Evolutionary conservation across 2,113 vertebrate species (phyloP), one percentile per base, ranked within the genome.

Genomic region (Pagrus major): DNA sequence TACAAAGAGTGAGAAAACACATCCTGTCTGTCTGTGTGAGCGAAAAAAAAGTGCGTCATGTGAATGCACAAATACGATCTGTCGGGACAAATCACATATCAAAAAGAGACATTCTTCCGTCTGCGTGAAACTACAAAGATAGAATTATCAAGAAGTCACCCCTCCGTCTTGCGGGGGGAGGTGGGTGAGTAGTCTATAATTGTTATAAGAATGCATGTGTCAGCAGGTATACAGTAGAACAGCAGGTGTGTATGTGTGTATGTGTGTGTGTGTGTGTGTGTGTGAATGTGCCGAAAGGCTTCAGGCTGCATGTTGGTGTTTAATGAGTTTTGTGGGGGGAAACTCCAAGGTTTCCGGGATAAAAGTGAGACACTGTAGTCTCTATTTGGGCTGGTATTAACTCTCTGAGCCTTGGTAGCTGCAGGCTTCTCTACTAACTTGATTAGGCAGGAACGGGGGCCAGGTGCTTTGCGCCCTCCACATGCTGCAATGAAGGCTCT

Each of bases 251-350:
- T 78, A 3, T 71, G 7, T 35, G 16, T 56, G 72, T 77, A 61
- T 77, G 65, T 35, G 46, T 18, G 11, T 74, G 37, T 71, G 7
- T 35, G 16, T 56, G 72, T 77, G 66, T 77, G 65, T 35, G 46
- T 18, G 11, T 74, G 37, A 46, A 67, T 8, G 59, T 46, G 21
- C 11, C 20, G 41, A 71, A 64, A n/a, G 3, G 69, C 66, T 85
- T 71, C n/a, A 71, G 79, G 73, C 61, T 79, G 52, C 27, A 25
- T 81, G 83, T 86, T 33, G 69, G 66, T 64, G 56, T 91, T 88
- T 86, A 89, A 89, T 86, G 80, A 84, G 76, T 78, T 84, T 87
- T 84, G 71, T 63, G 68, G 44, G 71, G 80, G 78, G 69, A 41
- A 72, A 76, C 72, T 89, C 69, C 76, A 64, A 71, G 70, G 64